Conservation (phyloP, 2,888 invertebrate species). For the Antheraea yamamai region DNA sequence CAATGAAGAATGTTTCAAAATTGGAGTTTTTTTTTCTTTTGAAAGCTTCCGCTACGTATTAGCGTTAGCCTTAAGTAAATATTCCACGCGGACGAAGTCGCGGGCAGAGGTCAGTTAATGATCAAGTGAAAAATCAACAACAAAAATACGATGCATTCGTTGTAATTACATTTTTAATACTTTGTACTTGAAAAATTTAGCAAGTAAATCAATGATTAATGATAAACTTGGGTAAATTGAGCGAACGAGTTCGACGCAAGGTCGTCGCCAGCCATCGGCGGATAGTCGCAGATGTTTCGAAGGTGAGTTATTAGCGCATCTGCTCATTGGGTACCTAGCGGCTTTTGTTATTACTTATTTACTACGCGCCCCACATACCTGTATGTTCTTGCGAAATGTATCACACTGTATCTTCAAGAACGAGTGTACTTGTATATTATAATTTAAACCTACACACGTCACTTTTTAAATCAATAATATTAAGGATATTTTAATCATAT, state of each 20-base stretch:
- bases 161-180: background rate
- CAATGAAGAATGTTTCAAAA: too few relatives aligned
- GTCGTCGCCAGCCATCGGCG: conserved; percentile 34
- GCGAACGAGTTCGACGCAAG: conserved; percentile 31
- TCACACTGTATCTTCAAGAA: background rate
- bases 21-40: too few relatives aligned
- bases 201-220: conserved; percentile 20
- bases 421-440: background rate
- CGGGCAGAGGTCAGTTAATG: too few relatives aligned
- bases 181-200: background rate
- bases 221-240: background rate
- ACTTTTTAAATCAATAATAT: background rate
- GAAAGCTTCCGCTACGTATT: too few relatives aligned
- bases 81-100: too few relatives aligned
- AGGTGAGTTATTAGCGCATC: conserved; percentile 20
- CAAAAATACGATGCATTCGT: too few relatives aligned
- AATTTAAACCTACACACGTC: background rate
- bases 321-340: conserved; percentile 22
- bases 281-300: conserved; percentile 38
- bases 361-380: background rate
- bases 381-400: background rate
- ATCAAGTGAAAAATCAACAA: too few relatives aligned
- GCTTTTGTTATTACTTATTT: conserved; percentile 13
- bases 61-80: too few relatives aligned
- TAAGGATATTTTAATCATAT: background rate